Conservation (phyloP, 2,797 vertebrate genomes). For the Serranus cabrilla region DNA sequence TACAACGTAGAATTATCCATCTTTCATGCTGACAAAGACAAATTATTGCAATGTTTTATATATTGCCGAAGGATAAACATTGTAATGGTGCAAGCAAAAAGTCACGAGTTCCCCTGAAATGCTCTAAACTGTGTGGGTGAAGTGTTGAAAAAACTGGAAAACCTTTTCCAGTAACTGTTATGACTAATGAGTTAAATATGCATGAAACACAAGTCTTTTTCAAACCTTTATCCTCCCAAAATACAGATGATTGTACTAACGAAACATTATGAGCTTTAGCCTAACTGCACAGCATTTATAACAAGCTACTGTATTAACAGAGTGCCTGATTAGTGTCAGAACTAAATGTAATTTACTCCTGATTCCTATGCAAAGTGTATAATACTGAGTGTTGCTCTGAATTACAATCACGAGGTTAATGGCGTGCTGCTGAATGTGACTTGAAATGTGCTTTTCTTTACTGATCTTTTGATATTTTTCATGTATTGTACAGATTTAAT, state of each 20-base stretch:
- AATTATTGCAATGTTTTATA: too few species aligned
- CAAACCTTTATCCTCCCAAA: neutral
- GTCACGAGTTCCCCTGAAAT: constrained; percentile 1
- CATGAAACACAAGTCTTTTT: constrained; percentile 26
- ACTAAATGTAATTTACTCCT: constrained; percentile 34
- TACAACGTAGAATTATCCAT: too few species aligned
- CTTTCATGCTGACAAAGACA: too few species aligned
- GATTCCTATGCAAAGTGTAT: constrained; percentile 76
- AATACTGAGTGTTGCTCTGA: constrained; percentile 50
- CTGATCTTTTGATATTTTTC: constrained; percentile 44
- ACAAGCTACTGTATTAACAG: constrained; percentile 38
- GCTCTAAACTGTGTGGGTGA: neutral
- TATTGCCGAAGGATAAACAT: too few species aligned
- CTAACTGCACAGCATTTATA: constrained; percentile 43
- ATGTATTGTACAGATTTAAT: constrained; percentile 40
- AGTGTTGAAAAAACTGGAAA: constrained; percentile 3
- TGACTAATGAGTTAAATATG: constrained; percentile 20
- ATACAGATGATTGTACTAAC: constrained; percentile 28
- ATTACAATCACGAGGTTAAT: constrained; percentile 46
- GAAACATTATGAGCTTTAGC: constrained; percentile 34
- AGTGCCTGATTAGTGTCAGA: constrained; percentile 64
- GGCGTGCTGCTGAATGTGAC: constrained; percentile 43
- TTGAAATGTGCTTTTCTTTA: constrained; percentile 49
- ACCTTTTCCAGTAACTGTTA: constrained; percentile 5
- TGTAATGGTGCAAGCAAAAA: neutral